Evolutionary conservation across 2,113 vertebrate genomes (phyloP), one percentile per base, ranked within the genome.

Genomic region (Catharus fuscescens): DNA sequence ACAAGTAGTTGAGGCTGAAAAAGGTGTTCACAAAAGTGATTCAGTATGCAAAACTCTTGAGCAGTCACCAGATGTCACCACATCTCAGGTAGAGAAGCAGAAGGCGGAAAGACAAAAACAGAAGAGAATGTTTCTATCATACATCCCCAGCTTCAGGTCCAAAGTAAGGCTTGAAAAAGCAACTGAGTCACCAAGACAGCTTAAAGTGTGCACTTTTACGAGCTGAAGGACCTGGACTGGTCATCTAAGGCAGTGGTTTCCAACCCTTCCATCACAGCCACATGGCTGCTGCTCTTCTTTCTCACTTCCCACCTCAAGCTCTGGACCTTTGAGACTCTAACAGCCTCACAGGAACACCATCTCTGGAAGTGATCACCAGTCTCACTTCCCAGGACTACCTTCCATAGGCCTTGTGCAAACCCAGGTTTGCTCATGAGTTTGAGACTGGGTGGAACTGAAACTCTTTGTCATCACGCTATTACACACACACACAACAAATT

Each of bases 31-130:
- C 28, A 9, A 3, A 47, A 53, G 19, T 10, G 2, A 52, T 28
- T 36, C 32, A 62, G n/a, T 29, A 14, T 67, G 84, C 78, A 88
- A 47, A 60, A 62, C 28, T 66, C 20, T 1, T 17, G 15, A 72
- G 64, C 42, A 78, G 61, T 79, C 88, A 90, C 77, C 86, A 96
- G 92, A 60, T 95, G 93, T 73, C 95, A 89, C 38, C 69, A 70
- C 2, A 3, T 50, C 38, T 53, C 67, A 59, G 42, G 12, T 1
- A 54, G 14, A 12, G 38, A 92, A 65, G 34, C 3, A 23, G 56
- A 40, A 85, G 31, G 14, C 25, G 29, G 48, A 80, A 16, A 1
- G 17, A 52, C 1, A 45, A 56, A 76, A 50, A 14, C 3, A 47
- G 34, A 50, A 61, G 28, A 48, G 56, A 14, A 47, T 25, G 21